Evolutionary conservation across 2,113 vertebrate genomes (phyloP).

Genomic region (Rhombomys opimus): DNA sequence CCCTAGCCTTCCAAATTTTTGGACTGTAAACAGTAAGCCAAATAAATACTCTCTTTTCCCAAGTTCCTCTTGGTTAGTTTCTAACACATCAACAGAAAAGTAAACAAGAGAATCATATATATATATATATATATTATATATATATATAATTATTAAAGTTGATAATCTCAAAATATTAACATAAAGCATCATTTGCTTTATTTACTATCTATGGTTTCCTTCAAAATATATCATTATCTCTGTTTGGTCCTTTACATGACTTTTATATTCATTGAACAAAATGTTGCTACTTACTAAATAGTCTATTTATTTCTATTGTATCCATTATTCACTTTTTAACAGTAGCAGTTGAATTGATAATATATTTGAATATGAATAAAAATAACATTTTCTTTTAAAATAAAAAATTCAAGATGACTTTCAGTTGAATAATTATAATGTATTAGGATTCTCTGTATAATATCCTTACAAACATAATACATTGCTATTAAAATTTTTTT

Average conservation of each 20-base stretch:
- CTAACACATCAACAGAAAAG: neutral
- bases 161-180: neutral
- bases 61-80: neutral
- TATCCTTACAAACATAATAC: neutral
- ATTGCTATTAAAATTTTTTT: neutral
- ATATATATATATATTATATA: neutral
- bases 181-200: neutral
- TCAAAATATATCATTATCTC: neutral
- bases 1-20: neutral
- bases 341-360: neutral
- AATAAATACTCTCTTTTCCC: neutral
- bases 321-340: neutral
- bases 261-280: neutral
- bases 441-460: neutral
- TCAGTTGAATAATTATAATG: neutral
- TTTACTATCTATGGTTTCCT: neutral
- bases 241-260: neutral
- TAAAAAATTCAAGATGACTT: neutral
- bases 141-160: neutral
- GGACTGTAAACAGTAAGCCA: neutral
- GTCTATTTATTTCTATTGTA: neutral
- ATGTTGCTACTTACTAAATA: neutral
- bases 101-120: neutral
- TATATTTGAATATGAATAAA: neutral
- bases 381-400: neutral